Evolutionary conservation across 2,888 invertebrate species (phyloP), one percentile per base, ranked within the genome.

Genomic region (Scaptomyza reducta): DNA sequence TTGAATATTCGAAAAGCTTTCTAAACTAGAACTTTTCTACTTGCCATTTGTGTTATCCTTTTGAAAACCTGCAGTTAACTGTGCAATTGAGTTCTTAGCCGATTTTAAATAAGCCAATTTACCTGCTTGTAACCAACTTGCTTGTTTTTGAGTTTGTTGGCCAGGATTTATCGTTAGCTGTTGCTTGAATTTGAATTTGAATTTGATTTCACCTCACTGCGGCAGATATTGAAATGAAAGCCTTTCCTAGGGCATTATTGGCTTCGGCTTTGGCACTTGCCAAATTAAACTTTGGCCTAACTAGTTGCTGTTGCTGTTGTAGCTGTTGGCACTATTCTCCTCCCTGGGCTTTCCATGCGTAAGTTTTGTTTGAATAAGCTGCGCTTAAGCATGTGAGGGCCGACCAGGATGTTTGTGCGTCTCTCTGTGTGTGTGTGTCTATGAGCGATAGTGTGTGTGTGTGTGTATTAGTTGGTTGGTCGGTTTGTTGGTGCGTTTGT

Each of bases 301-400:
- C 14, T 11, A n/a, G 41, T 38, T 70, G 74, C 57, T 79, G 42
- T 3, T 42, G 44, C 29, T 29, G 29, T 2, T 46, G 35, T 47
- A 74, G 62, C 46, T 58, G 31, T 38, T 70, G 74, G 65, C 75
- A 63, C 44, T 51, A 18, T 49, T 49, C 63, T 47, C 62, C 38
- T 54, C 25, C 54, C 7, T 49, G 75, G 64, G 62, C 69, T 81
- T 87, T 70, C 75, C 85, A 81, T 82, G 81, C 79, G 85, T 87
- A 78, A 84, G 79, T 75, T 84, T 80, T 80, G 82, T 87, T 81
- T 87, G 79, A 47, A 41, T 66, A 78, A 87, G 72, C 87, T 64
- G 56, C 65, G 80, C 63, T 74, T 74, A 66, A 70, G 74, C 71
- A 80, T 83, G 72, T 76, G 69, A 60, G 74, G 71, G 71, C 51